Conservation (phyloP, 2,888 invertebrate species). For the Protophormia terraenovae region DNA sequence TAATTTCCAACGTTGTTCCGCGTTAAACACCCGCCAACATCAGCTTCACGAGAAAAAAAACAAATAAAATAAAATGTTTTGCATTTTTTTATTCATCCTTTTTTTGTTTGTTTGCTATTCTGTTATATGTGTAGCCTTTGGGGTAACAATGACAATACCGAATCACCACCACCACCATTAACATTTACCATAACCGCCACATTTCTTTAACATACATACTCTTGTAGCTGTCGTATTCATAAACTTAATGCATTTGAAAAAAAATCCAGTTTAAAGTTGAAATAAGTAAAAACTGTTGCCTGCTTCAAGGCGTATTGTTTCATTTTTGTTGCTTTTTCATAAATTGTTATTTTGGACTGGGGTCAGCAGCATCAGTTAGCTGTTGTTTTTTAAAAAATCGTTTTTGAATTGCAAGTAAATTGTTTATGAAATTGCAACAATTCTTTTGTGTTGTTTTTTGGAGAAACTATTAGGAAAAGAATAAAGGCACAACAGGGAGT, state of each 20-base stretch:
- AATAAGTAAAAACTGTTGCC: slow-evolving; percentile 43
- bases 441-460: slow-evolving; percentile 11
- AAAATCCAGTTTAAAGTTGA: slow-evolving; percentile 57
- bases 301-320: slow-evolving; percentile 57
- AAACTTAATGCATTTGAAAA: slow-evolving; percentile 31
- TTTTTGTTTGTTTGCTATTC: slow-evolving; percentile 31
- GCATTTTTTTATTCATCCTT: background rate
- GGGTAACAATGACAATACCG: slow-evolving; percentile 64
- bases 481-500: background rate
- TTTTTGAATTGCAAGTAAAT: slow-evolving; percentile 72
- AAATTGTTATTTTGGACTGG: slow-evolving; percentile 42
- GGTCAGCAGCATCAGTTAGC: slow-evolving; percentile 36
- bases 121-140: slow-evolving; percentile 55
- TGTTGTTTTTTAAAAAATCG: slow-evolving; percentile 6
- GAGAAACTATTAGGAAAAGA: background rate
- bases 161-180: slow-evolving; percentile 1
- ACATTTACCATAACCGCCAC: background rate
- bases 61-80: too few species aligned
- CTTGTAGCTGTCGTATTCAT: background rate
- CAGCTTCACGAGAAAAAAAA: slow-evolving; percentile 18
- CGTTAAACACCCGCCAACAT: slow-evolving; percentile 59
- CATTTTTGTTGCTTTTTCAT: slow-evolving; percentile 3
- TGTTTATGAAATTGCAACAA: slow-evolving; percentile 78
- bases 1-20: slow-evolving; percentile 70
- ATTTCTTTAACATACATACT: background rate